phyloP scores from a whole-genome alignment of 2,888 invertebrate genomes.

The Alloplasta piceator region DNA sequence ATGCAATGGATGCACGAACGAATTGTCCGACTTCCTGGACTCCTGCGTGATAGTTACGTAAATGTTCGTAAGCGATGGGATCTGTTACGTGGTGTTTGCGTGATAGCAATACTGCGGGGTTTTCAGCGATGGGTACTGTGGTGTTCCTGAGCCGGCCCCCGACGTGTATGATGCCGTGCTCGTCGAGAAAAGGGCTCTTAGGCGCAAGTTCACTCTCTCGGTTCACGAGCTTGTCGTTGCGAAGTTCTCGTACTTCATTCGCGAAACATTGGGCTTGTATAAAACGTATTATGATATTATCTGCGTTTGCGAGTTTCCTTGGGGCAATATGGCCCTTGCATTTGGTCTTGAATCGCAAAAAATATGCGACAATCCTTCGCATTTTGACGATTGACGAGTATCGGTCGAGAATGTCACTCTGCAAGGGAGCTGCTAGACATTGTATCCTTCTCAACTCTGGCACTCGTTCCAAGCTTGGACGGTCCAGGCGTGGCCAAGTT shows the following conservation, averaged over 20 bases:
- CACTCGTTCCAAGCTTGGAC: background rate
- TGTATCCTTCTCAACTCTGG: slow-evolving; percentile 25
- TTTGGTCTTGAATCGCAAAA: slow-evolving; percentile 45
- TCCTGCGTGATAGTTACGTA: no score
- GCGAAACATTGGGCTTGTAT: slow-evolving; percentile 34
- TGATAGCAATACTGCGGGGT: no score
- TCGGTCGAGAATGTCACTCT: slow-evolving; percentile 17
- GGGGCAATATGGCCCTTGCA: background rate
- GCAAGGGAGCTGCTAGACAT: slow-evolving; percentile 5
- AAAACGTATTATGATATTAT: slow-evolving; percentile 1
- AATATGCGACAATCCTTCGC: slow-evolving; percentile 53
- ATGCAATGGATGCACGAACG: no score
- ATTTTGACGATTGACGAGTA: slow-evolving; percentile 45
- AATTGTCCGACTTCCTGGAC: no score
- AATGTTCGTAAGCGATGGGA: no score
- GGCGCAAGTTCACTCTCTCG: slow-evolving; percentile 52
- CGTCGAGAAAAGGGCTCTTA: slow-evolving; percentile 64
- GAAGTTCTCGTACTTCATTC: slow-evolving; percentile 9
- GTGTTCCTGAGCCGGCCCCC: no score
- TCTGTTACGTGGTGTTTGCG: no score
- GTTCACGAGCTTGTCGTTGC: background rate
- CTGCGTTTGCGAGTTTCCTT: slow-evolving; percentile 28
- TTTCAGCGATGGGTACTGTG: no score
- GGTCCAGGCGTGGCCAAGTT: slow-evolving; percentile 21
- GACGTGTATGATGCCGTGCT: no score